Evolutionary conservation across 1,140 invertebrate species (phyloP).

Genomic region (Drosophila ambigua): DNA sequence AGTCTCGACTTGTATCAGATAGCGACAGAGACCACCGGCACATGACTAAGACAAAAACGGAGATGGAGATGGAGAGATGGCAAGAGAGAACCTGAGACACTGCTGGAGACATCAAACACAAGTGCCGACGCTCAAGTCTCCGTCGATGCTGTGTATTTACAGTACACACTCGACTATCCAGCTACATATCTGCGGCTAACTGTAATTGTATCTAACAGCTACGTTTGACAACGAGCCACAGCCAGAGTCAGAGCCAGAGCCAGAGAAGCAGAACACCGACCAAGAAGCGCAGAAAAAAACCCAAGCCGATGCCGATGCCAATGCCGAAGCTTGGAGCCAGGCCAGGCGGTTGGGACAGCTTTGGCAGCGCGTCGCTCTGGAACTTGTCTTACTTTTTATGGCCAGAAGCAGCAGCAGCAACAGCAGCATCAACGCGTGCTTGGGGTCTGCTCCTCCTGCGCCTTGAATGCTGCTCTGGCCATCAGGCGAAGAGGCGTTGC

Average conservation of each 20-base stretch:
- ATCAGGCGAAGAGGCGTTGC: slow-evolving; percentile 26
- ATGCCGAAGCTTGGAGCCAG: slow-evolving; percentile 2
- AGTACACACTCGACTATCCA: slow-evolving; percentile 3
- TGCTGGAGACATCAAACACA: slow-evolving; percentile 47
- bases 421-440: slow-evolving; percentile 59
- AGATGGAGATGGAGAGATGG: slow-evolving; percentile 68
- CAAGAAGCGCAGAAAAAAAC: slow-evolving; percentile 3
- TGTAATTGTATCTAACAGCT: slow-evolving; percentile 80
- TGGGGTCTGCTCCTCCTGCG: slow-evolving; percentile 9
- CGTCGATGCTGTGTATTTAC: slow-evolving; percentile 38
- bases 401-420: slow-evolving; percentile 45
- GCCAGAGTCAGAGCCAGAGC: background rate
- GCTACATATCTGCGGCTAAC: slow-evolving; percentile 61
- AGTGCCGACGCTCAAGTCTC: slow-evolving; percentile 33
- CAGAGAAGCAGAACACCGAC: slow-evolving; percentile 5
- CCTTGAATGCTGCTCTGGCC: background rate
- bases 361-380: slow-evolving; percentile 72
- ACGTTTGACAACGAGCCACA: slow-evolving; percentile 56
- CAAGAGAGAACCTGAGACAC: slow-evolving; percentile 69
- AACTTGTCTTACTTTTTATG: slow-evolving; percentile 78
- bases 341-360: slow-evolving; percentile 21
- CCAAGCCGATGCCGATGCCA: background rate
- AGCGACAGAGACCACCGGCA: slow-evolving; percentile 44
- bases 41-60: slow-evolving; percentile 57
- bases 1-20: slow-evolving; percentile 48